These are phyloP conservation scores for Sturmia bella DNA, from an alignment of 2,888 invertebrate species.

Conservation along the genomic window DNA sequence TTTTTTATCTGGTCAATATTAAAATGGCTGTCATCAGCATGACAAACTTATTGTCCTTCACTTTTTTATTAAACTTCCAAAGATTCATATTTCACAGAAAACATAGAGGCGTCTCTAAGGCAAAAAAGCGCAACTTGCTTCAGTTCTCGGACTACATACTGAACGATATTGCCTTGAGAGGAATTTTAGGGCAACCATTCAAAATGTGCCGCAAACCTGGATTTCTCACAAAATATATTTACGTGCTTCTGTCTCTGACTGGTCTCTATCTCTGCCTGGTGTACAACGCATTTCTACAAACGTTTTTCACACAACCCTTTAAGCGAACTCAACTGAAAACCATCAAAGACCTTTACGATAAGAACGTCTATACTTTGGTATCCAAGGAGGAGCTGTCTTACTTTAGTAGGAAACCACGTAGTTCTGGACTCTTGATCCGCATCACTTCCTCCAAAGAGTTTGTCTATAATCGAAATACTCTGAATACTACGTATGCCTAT, in stretches of 20 bases:
- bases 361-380: slow-evolving; percentile 20
- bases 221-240: slow-evolving; percentile 48
- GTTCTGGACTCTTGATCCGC: background rate
- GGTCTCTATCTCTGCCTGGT: slow-evolving; percentile 52
- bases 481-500: slow-evolving; percentile 49
- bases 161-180: slow-evolving; percentile 50
- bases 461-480: background rate
- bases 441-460: slow-evolving; percentile 26
- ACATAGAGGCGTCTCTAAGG: background rate
- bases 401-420: background rate
- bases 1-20: slow-evolving; percentile 24
- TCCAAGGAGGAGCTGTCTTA: slow-evolving; percentile 19
- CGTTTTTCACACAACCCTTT: slow-evolving; percentile 50
- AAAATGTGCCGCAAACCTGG: slow-evolving; percentile 8
- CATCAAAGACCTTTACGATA: slow-evolving; percentile 24
- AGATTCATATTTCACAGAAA: background rate
- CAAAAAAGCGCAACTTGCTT: background rate
- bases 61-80: slow-evolving; percentile 36
- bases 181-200: slow-evolving; percentile 56
- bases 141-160: slow-evolving; percentile 29
- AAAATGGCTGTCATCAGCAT: slow-evolving; percentile 28
- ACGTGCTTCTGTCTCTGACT: slow-evolving; percentile 42
- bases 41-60: slow-evolving; percentile 32
- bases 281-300: slow-evolving; percentile 48
- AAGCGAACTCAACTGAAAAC: slow-evolving; percentile 38